phyloP scores from a whole-genome alignment of 2,888 invertebrate species.

The Lymantria monacha region DNA sequence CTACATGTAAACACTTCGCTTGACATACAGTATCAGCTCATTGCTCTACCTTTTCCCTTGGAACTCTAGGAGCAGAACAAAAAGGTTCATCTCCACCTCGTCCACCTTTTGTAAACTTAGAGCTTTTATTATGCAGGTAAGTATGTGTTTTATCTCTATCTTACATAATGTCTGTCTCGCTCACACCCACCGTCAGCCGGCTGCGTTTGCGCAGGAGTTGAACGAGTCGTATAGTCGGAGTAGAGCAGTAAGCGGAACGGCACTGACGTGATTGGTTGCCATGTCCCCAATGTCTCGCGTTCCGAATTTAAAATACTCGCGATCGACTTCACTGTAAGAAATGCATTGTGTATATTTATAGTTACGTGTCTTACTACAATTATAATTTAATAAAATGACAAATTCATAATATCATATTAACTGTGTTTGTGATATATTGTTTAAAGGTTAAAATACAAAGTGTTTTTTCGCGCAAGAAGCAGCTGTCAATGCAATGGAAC shows the following conservation, averaged over 20 bases:
- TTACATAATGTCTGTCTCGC: conserved; percentile 41
- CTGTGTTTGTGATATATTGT: conserved; percentile 46
- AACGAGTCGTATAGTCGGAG: conserved; percentile 57
- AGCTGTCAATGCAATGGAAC: conserved; percentile 50
- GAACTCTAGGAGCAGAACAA: conserved; percentile 44
- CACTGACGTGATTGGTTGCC: conserved; percentile 70
- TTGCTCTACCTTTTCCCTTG: background rate
- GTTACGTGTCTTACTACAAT: conserved; percentile 5
- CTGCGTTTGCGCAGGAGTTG: conserved; percentile 69
- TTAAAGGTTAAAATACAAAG: conserved; percentile 23
- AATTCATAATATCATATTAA: conserved; percentile 40
- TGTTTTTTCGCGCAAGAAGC: conserved; percentile 47
- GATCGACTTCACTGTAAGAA: conserved; percentile 56
- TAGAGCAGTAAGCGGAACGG: conserved; percentile 73
- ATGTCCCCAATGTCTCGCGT: conserved; percentile 47
- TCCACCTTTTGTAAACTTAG: conserved; percentile 57
- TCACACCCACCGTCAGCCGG: conserved; percentile 54
- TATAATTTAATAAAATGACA: conserved; percentile 5
- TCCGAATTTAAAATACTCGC: conserved; percentile 64
- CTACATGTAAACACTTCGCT: too few relatives aligned
- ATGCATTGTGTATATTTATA: conserved; percentile 39
- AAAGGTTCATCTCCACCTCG: conserved; percentile 44
- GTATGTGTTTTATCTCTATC: conserved; percentile 54
- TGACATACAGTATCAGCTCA: background rate
- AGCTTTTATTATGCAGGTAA: conserved; percentile 76